Conservation (phyloP, 2,888 invertebrate species). For the Monoplex corrugatus region DNA sequence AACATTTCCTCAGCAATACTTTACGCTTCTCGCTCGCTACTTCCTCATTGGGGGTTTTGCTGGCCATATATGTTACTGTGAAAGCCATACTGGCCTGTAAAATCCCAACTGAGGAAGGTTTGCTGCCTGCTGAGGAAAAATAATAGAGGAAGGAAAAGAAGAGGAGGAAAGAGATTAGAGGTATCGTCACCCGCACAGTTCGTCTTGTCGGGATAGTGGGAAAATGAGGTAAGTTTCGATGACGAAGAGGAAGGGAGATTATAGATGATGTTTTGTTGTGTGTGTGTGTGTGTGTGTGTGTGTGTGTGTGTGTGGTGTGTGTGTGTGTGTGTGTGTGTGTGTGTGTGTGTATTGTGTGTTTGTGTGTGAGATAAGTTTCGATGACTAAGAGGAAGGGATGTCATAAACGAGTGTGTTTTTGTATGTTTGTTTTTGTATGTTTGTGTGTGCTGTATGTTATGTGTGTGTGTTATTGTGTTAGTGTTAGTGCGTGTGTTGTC, state of each 20-base stretch:
- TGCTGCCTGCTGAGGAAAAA: not conserved
- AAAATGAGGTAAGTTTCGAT: too few relatives aligned
- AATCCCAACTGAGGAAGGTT: conserved; percentile 49
- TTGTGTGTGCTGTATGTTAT: too few relatives aligned
- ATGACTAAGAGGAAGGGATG: not conserved
- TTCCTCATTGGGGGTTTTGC: conserved; percentile 50
- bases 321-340: not conserved
- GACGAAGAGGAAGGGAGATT: not conserved
- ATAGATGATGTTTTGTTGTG: not conserved
- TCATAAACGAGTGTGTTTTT: not conserved
- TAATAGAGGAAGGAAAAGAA: not conserved
- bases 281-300: too few relatives aligned
- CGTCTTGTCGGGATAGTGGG: too few relatives aligned
- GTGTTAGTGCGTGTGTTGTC: too few relatives aligned
- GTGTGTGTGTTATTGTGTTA: too few relatives aligned
- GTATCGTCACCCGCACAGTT: too few relatives aligned
- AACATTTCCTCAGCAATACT: too few relatives aligned
- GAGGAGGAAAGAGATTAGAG: too few relatives aligned
- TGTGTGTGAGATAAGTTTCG: too few relatives aligned
- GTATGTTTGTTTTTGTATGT: too few relatives aligned
- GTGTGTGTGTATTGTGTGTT: too few relatives aligned
- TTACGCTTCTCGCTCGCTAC: not conserved
- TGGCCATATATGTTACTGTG: conserved; percentile 45
- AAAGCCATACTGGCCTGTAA: conserved; percentile 50
- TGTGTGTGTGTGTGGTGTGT: not conserved